A percentile compares a stretch with the other conserved stretches of the same genome.
Evolutionary conservation across 1,140 invertebrate genomes (phyloP).

Genomic region (Dufourea novaeangliae): DNA sequence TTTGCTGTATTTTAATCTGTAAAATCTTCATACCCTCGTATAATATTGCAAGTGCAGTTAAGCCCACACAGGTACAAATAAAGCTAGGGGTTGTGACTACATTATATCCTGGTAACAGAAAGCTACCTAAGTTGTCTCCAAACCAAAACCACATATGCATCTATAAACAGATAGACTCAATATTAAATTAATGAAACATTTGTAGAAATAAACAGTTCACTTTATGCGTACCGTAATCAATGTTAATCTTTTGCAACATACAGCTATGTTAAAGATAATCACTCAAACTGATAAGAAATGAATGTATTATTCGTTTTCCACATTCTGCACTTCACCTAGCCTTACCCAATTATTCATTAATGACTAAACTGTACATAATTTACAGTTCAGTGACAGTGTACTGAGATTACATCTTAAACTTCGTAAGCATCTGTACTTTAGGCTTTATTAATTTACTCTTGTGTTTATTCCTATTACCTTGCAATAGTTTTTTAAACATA

Average conservation of each 20-base stretch:
- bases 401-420: not conserved
- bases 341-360: slow-evolving; percentile 27
- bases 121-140: slow-evolving; percentile 81
- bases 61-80: slow-evolving; percentile 81
- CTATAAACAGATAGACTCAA: slow-evolving; percentile 49
- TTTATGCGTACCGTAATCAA: slow-evolving; percentile 33
- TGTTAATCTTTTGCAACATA: not conserved
- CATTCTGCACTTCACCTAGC: slow-evolving; percentile 48
- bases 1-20: slow-evolving; percentile 70
- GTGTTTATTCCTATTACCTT: not conserved
- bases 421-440: not conserved
- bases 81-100: slow-evolving; percentile 79
- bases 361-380: slow-evolving; percentile 33
- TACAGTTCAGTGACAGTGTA: not conserved
- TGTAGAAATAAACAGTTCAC: not conserved
- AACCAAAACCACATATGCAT: slow-evolving; percentile 85
- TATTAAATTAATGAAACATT: not conserved
- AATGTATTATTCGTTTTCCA: slow-evolving; percentile 9
- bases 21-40: slow-evolving; percentile 84
- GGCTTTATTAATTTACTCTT: not conserved
- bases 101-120: slow-evolving; percentile 82
- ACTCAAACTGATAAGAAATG: slow-evolving; percentile 45
- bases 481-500: not conserved
- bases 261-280: slow-evolving; percentile 6
- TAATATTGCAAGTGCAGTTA: slow-evolving; percentile 81